phyloP scores from a whole-genome alignment of 2,888 invertebrate species.

The Exephanes ischioxanthus region DNA sequence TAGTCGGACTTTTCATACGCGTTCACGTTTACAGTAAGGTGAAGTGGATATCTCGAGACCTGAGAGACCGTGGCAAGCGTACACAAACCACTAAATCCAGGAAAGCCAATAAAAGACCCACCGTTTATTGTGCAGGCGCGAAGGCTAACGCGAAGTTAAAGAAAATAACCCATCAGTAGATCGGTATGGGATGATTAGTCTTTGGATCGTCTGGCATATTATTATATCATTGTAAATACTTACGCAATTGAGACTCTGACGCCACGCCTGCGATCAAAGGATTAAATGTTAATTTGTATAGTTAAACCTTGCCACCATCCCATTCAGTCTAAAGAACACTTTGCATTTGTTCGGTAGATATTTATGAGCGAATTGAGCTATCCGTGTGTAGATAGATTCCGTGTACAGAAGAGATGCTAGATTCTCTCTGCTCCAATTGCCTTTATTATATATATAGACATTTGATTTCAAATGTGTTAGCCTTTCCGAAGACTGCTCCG shows the following conservation, averaged over 20 bases:
- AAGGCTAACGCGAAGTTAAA: conserved; percentile 3
- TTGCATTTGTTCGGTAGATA: not conserved
- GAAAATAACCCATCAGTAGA: conserved; percentile 17
- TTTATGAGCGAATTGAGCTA: no score
- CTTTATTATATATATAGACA: no score
- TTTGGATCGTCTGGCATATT: not conserved
- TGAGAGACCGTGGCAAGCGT: conserved; percentile 27
- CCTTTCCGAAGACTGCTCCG: no score
- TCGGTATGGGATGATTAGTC: not conserved
- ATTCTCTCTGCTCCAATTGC: not conserved
- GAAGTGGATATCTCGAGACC: conserved; percentile 41
- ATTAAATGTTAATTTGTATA: not conserved
- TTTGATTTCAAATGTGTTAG: no score
- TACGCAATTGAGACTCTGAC: not conserved
- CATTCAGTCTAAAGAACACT: not conserved
- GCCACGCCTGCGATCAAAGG: not conserved
- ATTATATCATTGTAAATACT: not conserved
- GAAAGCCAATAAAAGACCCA: not conserved
- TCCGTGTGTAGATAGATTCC: no score
- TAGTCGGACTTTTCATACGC: conserved; percentile 35
- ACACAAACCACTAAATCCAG: not conserved
- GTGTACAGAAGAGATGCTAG: no score
- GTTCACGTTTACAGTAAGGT: conserved; percentile 33
- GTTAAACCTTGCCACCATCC: not conserved
- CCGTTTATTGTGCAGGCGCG: not conserved